A percentile compares a stretch with the other conserved stretches of the same genome.
phyloP scores from a whole-genome alignment of 2,113 vertebrate species.

The Salvelinus sp. region DNA sequence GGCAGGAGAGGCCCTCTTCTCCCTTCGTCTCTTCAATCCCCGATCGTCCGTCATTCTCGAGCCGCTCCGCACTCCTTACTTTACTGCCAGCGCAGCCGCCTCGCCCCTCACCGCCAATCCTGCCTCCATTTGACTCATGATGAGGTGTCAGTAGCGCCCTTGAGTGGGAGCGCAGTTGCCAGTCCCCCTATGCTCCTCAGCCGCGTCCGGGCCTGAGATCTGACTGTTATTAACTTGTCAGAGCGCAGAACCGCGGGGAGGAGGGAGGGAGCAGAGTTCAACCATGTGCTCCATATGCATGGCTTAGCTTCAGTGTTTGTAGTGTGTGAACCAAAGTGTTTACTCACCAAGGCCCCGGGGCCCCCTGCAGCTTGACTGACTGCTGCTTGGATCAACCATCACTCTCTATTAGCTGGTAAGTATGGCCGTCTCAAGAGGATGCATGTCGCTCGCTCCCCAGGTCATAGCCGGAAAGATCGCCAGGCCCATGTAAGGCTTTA shows the following conservation, averaged over 20 bases:
- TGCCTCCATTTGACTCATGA: constrained; percentile 39
- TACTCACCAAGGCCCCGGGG: background rate
- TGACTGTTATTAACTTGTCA: constrained; percentile 32
- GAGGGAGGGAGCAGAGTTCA: background rate
- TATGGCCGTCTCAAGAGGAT: too few relatives aligned
- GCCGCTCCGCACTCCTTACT: background rate
- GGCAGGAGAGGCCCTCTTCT: background rate
- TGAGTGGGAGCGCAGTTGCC: background rate
- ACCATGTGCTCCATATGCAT: background rate
- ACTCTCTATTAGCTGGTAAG: background rate
- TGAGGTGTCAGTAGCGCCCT: constrained; percentile 31
- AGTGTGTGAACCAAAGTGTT: background rate
- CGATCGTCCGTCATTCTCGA: constrained; percentile 9
- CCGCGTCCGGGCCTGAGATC: background rate
- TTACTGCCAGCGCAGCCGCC: background rate
- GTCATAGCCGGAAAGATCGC: too few relatives aligned
- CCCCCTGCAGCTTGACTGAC: background rate
- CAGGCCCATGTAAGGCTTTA: too few relatives aligned
- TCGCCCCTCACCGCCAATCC: background rate
- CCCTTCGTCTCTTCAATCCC: background rate
- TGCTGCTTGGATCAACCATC: background rate
- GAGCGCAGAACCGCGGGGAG: background rate
- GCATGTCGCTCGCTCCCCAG: too few relatives aligned
- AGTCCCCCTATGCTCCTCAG: background rate
- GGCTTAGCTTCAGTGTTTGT: background rate